These are phyloP conservation scores for Dynastes grantii DNA, from an alignment of 2,888 invertebrate genomes.

Conservation along the genomic window DNA sequence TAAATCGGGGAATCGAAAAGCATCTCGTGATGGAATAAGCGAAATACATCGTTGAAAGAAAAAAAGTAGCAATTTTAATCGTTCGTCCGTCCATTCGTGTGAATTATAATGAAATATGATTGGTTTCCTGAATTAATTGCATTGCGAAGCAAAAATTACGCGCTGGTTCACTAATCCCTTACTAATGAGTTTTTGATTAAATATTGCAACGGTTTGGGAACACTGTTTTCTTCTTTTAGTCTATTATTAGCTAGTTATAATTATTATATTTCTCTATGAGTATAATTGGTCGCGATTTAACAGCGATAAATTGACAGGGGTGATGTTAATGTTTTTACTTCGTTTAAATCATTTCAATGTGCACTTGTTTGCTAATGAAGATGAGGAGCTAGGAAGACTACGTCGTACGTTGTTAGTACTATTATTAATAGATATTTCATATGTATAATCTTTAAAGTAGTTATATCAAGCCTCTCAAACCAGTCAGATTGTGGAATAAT, in stretches of 20 bases:
- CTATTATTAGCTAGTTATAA: neutral
- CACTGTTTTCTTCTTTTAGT: neutral
- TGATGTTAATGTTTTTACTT: neutral
- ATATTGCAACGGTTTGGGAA: conserved; percentile 1
- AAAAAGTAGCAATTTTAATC: conserved; percentile 20
- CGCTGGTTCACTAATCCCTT: conserved; percentile 33
- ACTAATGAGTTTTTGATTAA: conserved; percentile 36
- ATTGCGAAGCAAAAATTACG: conserved; percentile 33
- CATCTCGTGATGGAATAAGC: neutral
- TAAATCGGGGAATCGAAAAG: conserved; percentile 4
- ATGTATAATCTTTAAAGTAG: no score
- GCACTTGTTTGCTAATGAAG: no score
- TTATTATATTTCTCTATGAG: conserved; percentile 26
- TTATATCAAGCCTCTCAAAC: no score
- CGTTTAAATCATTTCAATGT: no score
- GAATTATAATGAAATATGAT: conserved; percentile 35
- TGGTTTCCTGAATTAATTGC: conserved; percentile 32
- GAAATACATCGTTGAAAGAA: neutral
- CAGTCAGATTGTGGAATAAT: no score
- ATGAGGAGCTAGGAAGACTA: no score
- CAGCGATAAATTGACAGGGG: neutral
- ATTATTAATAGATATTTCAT: no score
- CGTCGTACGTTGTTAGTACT: no score
- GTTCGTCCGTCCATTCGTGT: conserved; percentile 11
- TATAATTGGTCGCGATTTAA: neutral